Percentiles rank a stretch among this genome's conserved stretches.
These are phyloP conservation scores for Pedicia rivosa DNA, from an alignment of 2,888 invertebrate genomes.

Conservation along the genomic window DNA sequence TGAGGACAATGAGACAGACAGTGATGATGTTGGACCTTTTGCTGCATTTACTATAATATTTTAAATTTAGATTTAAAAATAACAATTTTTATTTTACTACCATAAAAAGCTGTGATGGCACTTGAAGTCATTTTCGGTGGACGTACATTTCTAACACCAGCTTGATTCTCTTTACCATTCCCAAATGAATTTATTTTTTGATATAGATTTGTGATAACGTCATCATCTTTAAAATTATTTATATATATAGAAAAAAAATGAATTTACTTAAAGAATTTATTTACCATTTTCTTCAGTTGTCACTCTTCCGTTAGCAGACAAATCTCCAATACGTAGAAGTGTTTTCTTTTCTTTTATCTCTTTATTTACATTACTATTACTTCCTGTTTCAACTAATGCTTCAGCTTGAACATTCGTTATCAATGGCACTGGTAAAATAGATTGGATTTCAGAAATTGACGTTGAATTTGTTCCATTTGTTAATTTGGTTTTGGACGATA, in stretches of 20 bases:
- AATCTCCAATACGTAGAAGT: background rate
- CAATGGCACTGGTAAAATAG: no score
- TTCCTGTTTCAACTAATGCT: no score
- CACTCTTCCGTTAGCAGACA: background rate
- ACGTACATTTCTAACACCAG: background rate
- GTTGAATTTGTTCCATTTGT: no score
- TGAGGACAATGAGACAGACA: constrained; percentile 31
- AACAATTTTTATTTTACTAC: no score
- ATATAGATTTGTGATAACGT: constrained; percentile 2
- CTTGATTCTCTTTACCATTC: constrained; percentile 3
- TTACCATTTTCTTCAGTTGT: background rate
- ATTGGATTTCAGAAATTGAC: no score
- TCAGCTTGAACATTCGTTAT: no score
- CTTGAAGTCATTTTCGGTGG: no score
- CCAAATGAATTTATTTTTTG: constrained; percentile 1
- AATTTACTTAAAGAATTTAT: background rate
- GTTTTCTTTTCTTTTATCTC: constrained; percentile 2
- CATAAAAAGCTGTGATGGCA: no score
- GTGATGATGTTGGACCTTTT: no score
- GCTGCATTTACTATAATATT: no score
- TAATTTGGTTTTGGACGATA: background rate
- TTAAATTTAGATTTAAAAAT: no score
- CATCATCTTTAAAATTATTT: background rate
- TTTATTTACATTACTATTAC: background rate
- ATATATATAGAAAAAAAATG: background rate